Conservation (phyloP, 2,888 invertebrate species). For the Dryobotodes eremita region DNA sequence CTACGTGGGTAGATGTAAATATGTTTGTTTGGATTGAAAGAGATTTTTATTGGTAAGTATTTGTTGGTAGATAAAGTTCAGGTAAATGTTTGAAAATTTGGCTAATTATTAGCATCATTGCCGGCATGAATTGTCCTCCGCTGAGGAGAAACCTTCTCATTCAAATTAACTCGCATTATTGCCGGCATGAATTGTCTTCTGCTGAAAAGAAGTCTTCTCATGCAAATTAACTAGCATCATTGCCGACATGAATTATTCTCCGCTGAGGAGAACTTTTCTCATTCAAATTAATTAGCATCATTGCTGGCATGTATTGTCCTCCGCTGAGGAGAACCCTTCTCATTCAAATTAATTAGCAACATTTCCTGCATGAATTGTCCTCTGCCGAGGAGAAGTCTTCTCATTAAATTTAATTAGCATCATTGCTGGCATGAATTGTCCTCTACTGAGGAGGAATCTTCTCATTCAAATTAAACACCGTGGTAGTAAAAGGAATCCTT, state of each 20-base stretch:
- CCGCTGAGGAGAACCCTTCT: too few species aligned
- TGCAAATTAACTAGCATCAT: neutral
- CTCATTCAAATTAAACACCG: neutral
- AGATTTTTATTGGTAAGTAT: constrained; percentile 8
- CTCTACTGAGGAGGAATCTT: too few species aligned
- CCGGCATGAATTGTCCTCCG: too few species aligned
- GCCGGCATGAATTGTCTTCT: neutral
- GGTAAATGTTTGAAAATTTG: neutral
- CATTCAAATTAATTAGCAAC: too few species aligned
- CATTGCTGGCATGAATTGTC: neutral
- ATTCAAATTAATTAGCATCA: too few species aligned
- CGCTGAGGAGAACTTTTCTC: neutral
- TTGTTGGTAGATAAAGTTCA: neutral
- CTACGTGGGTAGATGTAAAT: constrained; percentile 7
- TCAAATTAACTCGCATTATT: neutral
- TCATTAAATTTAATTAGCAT: neutral
- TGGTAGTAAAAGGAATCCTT: neutral
- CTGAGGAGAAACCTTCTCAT: too few species aligned
- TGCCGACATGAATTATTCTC: neutral
- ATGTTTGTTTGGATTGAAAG: constrained; percentile 30
- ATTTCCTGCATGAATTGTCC: neutral
- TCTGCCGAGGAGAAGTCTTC: neutral
- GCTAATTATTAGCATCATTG: neutral
- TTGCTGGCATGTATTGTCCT: too few species aligned
- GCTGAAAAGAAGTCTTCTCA: too few species aligned